These are phyloP conservation scores for Tinamus major DNA, from an alignment of 2,797 vertebrate species.

Conservation along the genomic window DNA sequence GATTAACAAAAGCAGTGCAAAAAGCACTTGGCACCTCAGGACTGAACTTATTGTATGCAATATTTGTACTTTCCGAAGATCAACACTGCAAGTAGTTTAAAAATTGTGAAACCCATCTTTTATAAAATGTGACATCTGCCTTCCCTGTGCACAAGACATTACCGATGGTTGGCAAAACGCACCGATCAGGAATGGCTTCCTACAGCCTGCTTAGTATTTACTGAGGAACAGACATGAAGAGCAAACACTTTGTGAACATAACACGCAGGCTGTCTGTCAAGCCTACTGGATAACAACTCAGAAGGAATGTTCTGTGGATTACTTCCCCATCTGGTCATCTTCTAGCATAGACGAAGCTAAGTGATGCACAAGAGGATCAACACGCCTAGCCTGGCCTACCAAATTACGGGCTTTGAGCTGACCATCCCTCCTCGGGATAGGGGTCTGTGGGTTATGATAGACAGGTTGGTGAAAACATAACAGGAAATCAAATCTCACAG, in stretches of 20 bases:
- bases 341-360: neutral
- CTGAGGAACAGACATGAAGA: neutral
- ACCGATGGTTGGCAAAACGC: neutral
- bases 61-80: slow-evolving; percentile 2
- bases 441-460: neutral
- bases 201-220: neutral
- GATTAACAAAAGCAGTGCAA: neutral
- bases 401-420: neutral
- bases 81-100: neutral
- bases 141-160: neutral
- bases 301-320: neutral
- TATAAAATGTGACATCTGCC: slow-evolving; percentile 5
- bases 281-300: neutral
- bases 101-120: slow-evolving; percentile 9
- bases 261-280: neutral
- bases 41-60: neutral
- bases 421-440: neutral
- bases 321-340: neutral
- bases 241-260: neutral
- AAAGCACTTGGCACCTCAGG: neutral
- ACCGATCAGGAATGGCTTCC: neutral
- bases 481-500: neutral
- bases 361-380: neutral
- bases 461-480: neutral
- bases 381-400: neutral